A percentile compares a stretch with the other conserved stretches of the same genome.
Evolutionary conservation across 2,888 invertebrate species (phyloP).

Genomic region (Aricia artaxerxes): DNA sequence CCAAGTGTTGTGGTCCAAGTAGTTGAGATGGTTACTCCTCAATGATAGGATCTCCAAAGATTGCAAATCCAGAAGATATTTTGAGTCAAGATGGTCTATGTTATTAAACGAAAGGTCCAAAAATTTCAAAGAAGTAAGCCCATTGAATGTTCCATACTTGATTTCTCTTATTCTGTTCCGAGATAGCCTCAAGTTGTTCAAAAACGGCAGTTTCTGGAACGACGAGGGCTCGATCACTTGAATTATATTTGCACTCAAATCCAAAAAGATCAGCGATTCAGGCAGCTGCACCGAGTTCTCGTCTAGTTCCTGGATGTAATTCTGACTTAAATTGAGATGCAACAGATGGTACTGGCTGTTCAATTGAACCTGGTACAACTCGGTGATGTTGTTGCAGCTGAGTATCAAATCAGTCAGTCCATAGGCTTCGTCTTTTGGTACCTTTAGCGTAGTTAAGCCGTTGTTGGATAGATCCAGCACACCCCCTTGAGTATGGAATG

Average conservation of each 20-base stretch:
- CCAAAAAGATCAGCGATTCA: constrained; percentile 49
- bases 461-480: constrained; percentile 67
- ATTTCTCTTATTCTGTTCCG: constrained; percentile 55
- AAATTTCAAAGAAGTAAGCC: constrained; percentile 50
- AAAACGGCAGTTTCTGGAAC: constrained; percentile 51
- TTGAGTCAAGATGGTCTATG: constrained; percentile 58
- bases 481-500: constrained; percentile 64
- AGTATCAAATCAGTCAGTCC: constrained; percentile 54
- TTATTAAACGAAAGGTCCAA: constrained; percentile 54
- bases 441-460: constrained; percentile 51
- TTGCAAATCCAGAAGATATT: constrained; percentile 61
- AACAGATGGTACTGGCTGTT: constrained; percentile 53
- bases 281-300: constrained; percentile 58
- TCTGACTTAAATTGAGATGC: constrained; percentile 57
- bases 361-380: constrained; percentile 54
- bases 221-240: constrained; percentile 56
- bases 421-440: constrained; percentile 57
- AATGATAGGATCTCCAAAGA: constrained; percentile 54
- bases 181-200: constrained; percentile 56
- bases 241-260: constrained; percentile 60
- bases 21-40: constrained; percentile 53
- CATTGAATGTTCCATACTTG: constrained; percentile 62
- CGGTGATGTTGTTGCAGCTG: constrained; percentile 60
- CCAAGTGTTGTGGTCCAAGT: constrained; percentile 60
- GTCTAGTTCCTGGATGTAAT: constrained; percentile 54